A percentile compares a stretch with the other conserved stretches of the same genome.
Conservation (phyloP, 1,140 invertebrate species). For the Zeugodacus cucurbitae region DNA sequence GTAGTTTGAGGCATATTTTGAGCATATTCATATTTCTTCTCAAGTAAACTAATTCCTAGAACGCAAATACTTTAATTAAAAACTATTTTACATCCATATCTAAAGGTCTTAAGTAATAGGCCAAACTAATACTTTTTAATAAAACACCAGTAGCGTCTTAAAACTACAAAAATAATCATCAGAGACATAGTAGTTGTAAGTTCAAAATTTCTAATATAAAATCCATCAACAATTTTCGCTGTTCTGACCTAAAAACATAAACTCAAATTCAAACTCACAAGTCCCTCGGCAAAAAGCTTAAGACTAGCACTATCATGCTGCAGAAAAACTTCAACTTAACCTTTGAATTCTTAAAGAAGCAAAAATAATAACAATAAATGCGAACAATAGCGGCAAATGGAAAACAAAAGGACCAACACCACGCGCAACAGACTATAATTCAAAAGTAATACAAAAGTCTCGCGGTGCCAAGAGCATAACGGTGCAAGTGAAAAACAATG, state of each 20-base stretch:
- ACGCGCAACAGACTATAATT: slow-evolving; percentile 4
- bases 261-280: neutral
- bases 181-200: no score
- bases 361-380: neutral
- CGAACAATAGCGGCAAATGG: slow-evolving; percentile 3
- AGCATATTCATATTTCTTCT: no score
- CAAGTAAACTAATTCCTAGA: no score
- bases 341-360: neutral
- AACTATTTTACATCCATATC: no score
- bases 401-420: neutral
- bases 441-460: slow-evolving; percentile 35
- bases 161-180: no score
- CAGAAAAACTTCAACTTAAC: neutral
- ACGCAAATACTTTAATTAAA: no score
- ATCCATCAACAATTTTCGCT: no score
- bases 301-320: neutral
- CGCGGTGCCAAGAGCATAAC: neutral
- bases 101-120: no score
- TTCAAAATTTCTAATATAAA: no score
- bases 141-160: no score
- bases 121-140: no score
- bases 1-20: no score
- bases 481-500: neutral
- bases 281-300: neutral
- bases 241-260: neutral